Evolutionary conservation across 2,113 vertebrate species (phyloP), one percentile per base, ranked within the genome.

Genomic region (Manacus vitellinus): DNA sequence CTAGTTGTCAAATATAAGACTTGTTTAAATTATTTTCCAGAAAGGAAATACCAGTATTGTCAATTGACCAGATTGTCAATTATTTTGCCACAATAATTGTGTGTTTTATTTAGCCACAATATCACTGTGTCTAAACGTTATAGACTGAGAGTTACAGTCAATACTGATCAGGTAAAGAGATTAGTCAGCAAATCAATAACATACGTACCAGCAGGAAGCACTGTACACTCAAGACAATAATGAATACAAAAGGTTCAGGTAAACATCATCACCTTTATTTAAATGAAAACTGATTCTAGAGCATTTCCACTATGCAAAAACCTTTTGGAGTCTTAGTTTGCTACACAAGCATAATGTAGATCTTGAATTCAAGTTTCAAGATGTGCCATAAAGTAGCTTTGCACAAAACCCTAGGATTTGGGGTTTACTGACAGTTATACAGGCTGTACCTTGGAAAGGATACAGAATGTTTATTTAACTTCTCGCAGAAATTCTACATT

Each of bases 111-210:
- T 98, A 98, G 90, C 94, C 90, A 89, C 96, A 97, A 93, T 97
- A 96, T 92, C 78, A 68, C 85, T 85, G 66, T 90, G 89, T 93
- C 75, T 97, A 98, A 98, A 98, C 97, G 97, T 98, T 98, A 97
- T 98, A 97, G 97, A 98, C 89, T 86, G 68, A 95, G 97, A 98
- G 95, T 94, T 97, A 93, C 94, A 97, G 94, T 98, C 98, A 97
- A 95, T 98, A 98, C 94, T 98, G 98, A 98, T 98, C 97, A 97
- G 97, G 97, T 98, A 96, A 97, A 97, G 96, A 97, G 96, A 97
- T 97, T 97, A 97, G 97, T 98, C 97, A 98, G 97, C 97, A 98
- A 98, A 98, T 97, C 96, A 30, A 93, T 98, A 97, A 61, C 92
- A 96, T 91, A 49, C 94, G 88, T 94, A 95, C 94, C 91, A 95